Percentiles rank a stretch among this genome's conserved stretches.
phyloP scores from a whole-genome alignment of 2,888 invertebrate genomes.

The Watsonalla binaria region DNA sequence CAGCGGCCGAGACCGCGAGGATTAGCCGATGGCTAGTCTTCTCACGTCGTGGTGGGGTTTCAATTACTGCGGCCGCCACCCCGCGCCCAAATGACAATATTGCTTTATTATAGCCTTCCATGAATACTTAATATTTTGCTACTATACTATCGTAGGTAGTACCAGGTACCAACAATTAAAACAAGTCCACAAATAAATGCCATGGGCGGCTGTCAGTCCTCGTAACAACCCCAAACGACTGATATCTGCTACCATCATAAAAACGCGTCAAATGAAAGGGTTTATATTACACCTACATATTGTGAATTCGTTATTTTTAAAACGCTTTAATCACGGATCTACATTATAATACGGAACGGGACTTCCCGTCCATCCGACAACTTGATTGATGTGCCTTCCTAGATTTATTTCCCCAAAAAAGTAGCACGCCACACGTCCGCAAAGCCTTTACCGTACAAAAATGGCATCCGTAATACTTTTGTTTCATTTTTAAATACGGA shows the following conservation, averaged over 20 bases:
- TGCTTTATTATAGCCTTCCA: conserved; percentile 54
- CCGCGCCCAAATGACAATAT: conserved; percentile 51
- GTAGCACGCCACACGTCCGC: conserved; percentile 67
- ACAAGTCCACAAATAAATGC: conserved; percentile 6
- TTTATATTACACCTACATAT: conserved; percentile 52
- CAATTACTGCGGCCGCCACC: conserved; percentile 58
- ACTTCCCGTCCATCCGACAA: conserved; percentile 73
- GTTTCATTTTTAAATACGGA: conserved; percentile 74
- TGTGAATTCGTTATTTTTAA: conserved; percentile 68
- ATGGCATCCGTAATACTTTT: conserved; percentile 66
- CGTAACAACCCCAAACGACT: neutral
- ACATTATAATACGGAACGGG: conserved; percentile 69
- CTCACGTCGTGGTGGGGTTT: conserved; percentile 68
- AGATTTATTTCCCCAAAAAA: conserved; percentile 72
- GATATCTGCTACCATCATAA: conserved; percentile 15
- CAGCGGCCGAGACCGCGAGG: conserved; percentile 39
- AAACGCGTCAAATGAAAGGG: conserved; percentile 48
- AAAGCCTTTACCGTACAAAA: conserved; percentile 61
- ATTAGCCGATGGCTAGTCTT: conserved; percentile 68
- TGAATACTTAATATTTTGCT: conserved; percentile 44
- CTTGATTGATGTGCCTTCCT: conserved; percentile 74
- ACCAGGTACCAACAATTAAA: neutral
- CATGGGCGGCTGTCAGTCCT: neutral
- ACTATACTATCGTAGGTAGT: neutral
- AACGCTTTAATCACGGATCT: conserved; percentile 72